These are phyloP conservation scores for Aricia artaxerxes DNA, from an alignment of 2,888 invertebrate genomes.

Conservation along the genomic window DNA sequence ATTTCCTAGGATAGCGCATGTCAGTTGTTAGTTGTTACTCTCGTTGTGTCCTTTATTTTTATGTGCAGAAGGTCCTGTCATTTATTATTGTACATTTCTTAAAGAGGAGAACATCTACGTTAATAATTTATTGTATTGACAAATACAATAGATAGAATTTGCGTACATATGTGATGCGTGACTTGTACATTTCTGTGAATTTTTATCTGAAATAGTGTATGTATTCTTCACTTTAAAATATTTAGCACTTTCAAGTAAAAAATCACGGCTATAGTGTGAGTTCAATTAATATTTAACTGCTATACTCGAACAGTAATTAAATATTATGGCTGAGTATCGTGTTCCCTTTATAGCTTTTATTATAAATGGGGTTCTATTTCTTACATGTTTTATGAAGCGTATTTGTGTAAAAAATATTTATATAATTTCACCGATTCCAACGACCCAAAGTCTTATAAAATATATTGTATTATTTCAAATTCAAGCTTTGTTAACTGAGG, in stretches of 20 bases:
- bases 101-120: neutral
- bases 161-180: no score
- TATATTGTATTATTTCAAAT: no score
- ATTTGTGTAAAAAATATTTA: neutral
- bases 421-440: no score
- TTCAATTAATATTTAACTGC: neutral
- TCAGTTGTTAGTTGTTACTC: constrained; percentile 26
- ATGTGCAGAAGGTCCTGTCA: constrained; percentile 26
- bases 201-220: no score
- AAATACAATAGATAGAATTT: neutral
- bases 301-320: neutral
- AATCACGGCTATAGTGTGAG: neutral
- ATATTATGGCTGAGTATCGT: neutral
- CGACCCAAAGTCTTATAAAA: no score
- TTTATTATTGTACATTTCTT: neutral
- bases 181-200: no score
- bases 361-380: neutral
- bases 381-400: neutral
- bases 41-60: constrained; percentile 22
- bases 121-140: neutral
- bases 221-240: no score
- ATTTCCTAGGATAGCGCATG: constrained; percentile 51
- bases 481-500: no score
- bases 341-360: neutral
- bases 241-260: neutral